A percentile compares a stretch with the other conserved stretches of the same genome.
Evolutionary conservation across 2,888 invertebrate genomes (phyloP).

Genomic region (Lutraria lutraria): DNA sequence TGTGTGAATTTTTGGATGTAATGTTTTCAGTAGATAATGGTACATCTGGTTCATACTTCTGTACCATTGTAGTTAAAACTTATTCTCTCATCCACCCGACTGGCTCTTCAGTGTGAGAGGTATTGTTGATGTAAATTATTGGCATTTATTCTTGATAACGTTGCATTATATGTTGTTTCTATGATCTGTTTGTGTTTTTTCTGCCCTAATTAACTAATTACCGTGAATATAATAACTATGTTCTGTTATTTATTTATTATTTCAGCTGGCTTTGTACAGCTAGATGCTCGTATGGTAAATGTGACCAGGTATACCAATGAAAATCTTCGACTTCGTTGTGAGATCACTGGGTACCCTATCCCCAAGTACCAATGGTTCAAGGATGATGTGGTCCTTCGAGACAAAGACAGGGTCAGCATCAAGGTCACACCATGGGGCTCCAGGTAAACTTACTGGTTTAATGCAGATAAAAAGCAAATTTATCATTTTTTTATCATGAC

Average conservation of each 20-base stretch:
- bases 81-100: too few species aligned
- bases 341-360: conserved; percentile 89
- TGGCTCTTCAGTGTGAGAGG: too few species aligned
- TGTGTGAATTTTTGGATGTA: too few species aligned
- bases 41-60: too few species aligned
- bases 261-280: conserved; percentile 78
- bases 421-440: conserved; percentile 83
- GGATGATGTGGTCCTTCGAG: conserved; percentile 89
- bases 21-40: too few species aligned
- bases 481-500: too few species aligned
- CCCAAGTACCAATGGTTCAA: conserved; percentile 90
- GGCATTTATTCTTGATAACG: too few species aligned
- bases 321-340: conserved; percentile 90
- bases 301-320: conserved; percentile 87
- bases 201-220: background rate
- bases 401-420: conserved; percentile 87
- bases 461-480: too few species aligned
- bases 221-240: background rate
- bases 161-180: too few species aligned
- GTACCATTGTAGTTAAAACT: too few species aligned
- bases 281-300: conserved; percentile 80
- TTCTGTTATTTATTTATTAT: conserved; percentile 39
- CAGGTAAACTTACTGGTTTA: conserved; percentile 74
- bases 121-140: too few species aligned
- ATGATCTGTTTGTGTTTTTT: background rate